phyloP scores from a whole-genome alignment of 1,140 invertebrate genomes.

The Halesus radiatus region DNA sequence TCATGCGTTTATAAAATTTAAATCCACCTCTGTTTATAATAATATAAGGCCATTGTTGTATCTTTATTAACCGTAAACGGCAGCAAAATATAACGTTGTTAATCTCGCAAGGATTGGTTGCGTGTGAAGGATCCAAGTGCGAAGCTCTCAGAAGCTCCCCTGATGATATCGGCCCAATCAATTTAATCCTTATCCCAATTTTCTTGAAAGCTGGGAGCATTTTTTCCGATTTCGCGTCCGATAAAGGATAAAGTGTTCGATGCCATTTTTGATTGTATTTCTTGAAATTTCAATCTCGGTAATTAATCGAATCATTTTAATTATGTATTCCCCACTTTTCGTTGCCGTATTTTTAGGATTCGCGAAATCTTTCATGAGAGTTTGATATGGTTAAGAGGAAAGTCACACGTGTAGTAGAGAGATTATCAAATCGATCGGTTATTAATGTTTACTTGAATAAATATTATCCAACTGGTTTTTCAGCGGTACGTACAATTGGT shows the following conservation, averaged over 20 bases:
- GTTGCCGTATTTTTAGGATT: no score
- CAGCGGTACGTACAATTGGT: no score
- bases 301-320: not conserved
- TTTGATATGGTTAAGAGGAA: no score
- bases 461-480: no score
- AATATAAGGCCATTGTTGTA: not conserved
- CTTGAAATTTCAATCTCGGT: not conserved
- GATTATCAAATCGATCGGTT: no score
- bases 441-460: no score
- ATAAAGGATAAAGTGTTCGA: not conserved
- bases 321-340: not conserved
- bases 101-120: not conserved
- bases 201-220: constrained; percentile 8
- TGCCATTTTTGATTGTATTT: no score
- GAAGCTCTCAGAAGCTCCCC: not conserved
- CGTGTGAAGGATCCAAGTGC: not conserved
- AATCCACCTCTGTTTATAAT: not conserved
- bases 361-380: no score
- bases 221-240: not conserved
- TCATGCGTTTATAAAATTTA: no score
- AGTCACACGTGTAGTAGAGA: no score
- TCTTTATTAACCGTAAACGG: not conserved
- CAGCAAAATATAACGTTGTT: not conserved
- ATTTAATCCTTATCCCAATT: not conserved
- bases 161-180: not conserved